Evolutionary conservation across 1,140 invertebrate genomes (phyloP).

Genomic region (Pteromalus puparum): DNA sequence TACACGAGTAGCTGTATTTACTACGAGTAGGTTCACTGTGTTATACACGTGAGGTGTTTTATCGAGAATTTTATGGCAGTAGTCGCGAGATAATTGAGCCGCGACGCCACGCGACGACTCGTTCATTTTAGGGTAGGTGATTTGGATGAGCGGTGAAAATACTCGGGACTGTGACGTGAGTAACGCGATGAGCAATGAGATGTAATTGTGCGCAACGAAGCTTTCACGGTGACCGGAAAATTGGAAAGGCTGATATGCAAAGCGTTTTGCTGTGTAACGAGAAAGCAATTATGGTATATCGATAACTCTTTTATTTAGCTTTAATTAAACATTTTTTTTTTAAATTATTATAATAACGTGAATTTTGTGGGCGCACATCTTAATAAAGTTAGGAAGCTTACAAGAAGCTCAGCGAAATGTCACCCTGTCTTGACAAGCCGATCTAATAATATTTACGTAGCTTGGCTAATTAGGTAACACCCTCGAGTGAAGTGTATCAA

Average conservation of each 20-base stretch:
- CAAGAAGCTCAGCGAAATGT: not conserved
- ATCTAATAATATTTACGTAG: slow-evolving; percentile 23
- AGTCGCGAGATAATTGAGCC: not conserved
- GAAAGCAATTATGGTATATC: no score
- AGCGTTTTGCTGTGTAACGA: no score
- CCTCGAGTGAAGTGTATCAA: slow-evolving; percentile 3
- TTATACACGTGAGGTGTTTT: not conserved
- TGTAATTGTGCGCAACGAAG: no score
- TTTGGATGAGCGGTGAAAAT: not conserved
- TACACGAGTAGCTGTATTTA: no score
- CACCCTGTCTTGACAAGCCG: slow-evolving; percentile 9
- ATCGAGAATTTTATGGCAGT: not conserved
- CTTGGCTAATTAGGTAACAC: slow-evolving; percentile 23
- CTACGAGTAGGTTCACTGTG: no score
- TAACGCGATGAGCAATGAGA: no score
- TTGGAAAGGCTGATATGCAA: no score
- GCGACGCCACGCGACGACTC: not conserved
- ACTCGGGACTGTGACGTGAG: not conserved
- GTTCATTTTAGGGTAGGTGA: not conserved
- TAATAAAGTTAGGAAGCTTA: slow-evolving; percentile 5
- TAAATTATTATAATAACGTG: no score
- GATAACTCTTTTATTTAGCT: no score
- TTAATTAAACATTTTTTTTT: no score
- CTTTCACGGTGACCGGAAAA: no score
- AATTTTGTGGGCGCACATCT: not conserved